A percentile compares a stretch with the other conserved stretches of the same genome.
Evolutionary conservation across 2,797 vertebrate species (phyloP).

Genomic region (Molothrus aeneus): DNA sequence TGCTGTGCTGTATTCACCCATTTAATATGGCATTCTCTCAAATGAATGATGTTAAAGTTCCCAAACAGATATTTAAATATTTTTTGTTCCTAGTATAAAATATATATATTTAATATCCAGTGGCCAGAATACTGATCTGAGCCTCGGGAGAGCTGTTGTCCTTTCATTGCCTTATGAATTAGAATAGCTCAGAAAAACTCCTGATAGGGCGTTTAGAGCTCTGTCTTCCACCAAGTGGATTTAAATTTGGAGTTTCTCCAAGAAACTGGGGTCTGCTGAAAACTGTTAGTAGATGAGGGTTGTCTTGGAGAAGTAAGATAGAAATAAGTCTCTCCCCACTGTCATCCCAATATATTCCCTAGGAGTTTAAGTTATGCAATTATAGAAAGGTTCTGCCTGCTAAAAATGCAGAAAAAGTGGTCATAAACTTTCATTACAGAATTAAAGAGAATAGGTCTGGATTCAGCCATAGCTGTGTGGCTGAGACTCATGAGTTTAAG

Average conservation of each 20-base stretch:
- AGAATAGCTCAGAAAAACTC: neutral
- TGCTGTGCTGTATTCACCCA: neutral
- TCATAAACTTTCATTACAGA: neutral
- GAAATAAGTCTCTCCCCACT: neutral
- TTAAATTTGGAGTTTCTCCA: neutral
- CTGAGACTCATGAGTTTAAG: neutral
- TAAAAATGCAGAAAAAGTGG: neutral
- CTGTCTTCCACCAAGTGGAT: neutral
- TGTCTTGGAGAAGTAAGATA: neutral
- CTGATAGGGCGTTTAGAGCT: neutral
- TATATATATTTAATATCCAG: neutral
- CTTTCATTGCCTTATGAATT: neutral
- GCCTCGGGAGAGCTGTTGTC: neutral
- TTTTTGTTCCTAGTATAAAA: neutral
- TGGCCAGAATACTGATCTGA: neutral
- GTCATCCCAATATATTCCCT: neutral
- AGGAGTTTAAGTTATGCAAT: neutral
- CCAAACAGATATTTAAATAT: neutral
- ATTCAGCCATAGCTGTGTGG: neutral
- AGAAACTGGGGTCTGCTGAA: neutral
- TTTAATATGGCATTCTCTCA: neutral
- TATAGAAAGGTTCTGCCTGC: neutral
- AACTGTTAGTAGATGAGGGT: neutral
- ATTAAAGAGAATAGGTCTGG: neutral
- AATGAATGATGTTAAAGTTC: neutral